Base-by-base conservation (phyloP, 1,140 invertebrate genomes). In the Drosophila albomicans region DNA sequence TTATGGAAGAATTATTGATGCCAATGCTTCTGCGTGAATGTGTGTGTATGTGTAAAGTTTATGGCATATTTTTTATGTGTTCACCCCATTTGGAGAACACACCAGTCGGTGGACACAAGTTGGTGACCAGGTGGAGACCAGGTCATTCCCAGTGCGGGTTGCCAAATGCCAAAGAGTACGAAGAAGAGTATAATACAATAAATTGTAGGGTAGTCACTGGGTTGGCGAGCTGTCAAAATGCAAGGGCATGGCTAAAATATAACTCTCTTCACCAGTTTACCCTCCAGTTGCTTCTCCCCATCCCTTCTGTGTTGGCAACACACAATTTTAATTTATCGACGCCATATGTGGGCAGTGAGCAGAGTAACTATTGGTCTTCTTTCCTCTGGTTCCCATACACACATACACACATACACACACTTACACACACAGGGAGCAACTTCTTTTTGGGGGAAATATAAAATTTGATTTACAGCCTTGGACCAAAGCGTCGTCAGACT, bases 1-100 rank as follows among this genome's bases (percentile, higher is more conserved):
- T 90, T 90, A 90, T 90, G 88, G 87, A 90, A 90, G 87, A 90
- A 91, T 90, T 90, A 90, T 90, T 90, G 82, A 90, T 91, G 88
- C 78, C 84, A 81, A 65, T 63, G n/a, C 41, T 43, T 10, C 7
- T 32, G 32, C 7, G 32, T 32, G 10, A 10, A 13, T 69, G 62
- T 46, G 69, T 38, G 49, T 52, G 71, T 52, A 62, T 35, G 13
- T 15, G 28, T 48, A 61, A 72, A 69, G 70, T 85, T 85, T 86
- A 86, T 85, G 78, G 78, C 81, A 88, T 87, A 87, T 87, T 88
- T 88, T 88, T 88, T 88, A 88, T 81, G 84, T 81, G 63, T 79
- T 57, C 59, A 71, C n/a, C 28, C 45, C 45, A 32, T 65, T 43
- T 20, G n/a, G n/a, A 52, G 10, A 41, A 46, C 28, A 20, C 48